Conservation (phyloP, 2,113 vertebrate genomes). For the Corythaeola cristata region DNA sequence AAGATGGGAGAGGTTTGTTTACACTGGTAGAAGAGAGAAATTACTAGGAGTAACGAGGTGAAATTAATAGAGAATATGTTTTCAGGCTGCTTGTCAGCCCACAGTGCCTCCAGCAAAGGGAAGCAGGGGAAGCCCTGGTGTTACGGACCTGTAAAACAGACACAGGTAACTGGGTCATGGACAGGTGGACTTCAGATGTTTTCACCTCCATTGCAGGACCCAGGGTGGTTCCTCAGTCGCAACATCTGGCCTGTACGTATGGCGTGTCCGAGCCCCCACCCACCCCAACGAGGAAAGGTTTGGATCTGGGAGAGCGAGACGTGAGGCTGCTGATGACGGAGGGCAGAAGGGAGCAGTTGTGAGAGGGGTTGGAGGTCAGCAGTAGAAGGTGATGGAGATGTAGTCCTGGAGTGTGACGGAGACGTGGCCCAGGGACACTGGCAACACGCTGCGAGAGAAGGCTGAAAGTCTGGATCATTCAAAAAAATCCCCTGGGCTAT, state of each 20-base stretch:
- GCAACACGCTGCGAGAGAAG: neutral
- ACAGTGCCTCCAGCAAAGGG: neutral
- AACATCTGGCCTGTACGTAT: rapidly evolving
- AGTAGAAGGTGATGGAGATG: neutral
- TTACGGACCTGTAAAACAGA: neutral
- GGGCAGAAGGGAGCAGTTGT: neutral
- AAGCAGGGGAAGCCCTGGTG: neutral
- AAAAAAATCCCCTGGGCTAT: neutral
- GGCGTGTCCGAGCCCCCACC: neutral
- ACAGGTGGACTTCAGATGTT: no score
- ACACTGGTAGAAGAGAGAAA: neutral
- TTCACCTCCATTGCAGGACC: neutral
- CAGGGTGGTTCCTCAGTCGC: rapidly evolving
- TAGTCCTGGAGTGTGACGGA: neutral
- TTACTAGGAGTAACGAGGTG: neutral
- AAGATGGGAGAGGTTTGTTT: neutral
- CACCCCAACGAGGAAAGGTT: neutral
- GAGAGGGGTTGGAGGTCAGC: neutral
- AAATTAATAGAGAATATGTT: neutral
- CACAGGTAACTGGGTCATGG: neutral
- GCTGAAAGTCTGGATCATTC: neutral
- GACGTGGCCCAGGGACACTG: neutral
- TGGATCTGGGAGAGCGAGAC: neutral
- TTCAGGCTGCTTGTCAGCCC: neutral
- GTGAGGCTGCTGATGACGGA: neutral